Conservation (phyloP, 2,113 vertebrate genomes). For the Scortum barcoo region DNA sequence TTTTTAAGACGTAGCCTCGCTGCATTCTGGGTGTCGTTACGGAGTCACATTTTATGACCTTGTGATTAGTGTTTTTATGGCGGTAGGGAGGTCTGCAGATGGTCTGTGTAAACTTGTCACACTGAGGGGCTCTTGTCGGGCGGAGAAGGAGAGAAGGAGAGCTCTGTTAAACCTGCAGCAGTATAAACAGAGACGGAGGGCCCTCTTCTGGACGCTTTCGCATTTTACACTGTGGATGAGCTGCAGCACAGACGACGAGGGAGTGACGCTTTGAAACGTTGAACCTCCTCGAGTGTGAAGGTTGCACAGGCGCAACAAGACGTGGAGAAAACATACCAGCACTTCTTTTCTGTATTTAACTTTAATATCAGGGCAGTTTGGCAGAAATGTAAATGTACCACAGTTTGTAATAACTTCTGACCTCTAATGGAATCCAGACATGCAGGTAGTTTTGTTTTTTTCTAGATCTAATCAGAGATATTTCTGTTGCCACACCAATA, state of each 20-base stretch:
- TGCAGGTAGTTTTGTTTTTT: background rate
- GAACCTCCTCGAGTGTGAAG: background rate
- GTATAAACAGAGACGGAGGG: constrained; percentile 72
- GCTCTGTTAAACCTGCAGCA: constrained; percentile 63
- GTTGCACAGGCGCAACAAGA: background rate
- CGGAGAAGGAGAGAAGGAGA: constrained; percentile 64
- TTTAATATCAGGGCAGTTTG: background rate
- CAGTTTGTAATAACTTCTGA: background rate
- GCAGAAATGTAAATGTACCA: background rate
- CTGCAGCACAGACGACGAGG: background rate
- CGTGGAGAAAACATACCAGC: background rate
- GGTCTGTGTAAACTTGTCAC: constrained; percentile 82
- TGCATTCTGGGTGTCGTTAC: constrained; percentile 75
- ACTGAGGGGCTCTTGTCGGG: constrained; percentile 79
- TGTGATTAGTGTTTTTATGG: constrained; percentile 84
- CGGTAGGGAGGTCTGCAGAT: constrained; percentile 79
- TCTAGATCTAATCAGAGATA: background rate
- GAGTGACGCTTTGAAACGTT: background rate
- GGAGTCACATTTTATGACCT: constrained; percentile 81
- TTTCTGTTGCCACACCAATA: background rate
- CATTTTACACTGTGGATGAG: constrained; percentile 32
- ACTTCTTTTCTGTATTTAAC: background rate
- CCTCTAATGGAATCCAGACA: background rate
- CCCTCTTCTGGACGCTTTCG: constrained; percentile 77
- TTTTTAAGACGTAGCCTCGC: constrained; percentile 45